Evolutionary conservation across 1,140 invertebrate genomes (phyloP), one percentile per base, ranked within the genome.

Genomic region (Drosophila bifasciata): DNA sequence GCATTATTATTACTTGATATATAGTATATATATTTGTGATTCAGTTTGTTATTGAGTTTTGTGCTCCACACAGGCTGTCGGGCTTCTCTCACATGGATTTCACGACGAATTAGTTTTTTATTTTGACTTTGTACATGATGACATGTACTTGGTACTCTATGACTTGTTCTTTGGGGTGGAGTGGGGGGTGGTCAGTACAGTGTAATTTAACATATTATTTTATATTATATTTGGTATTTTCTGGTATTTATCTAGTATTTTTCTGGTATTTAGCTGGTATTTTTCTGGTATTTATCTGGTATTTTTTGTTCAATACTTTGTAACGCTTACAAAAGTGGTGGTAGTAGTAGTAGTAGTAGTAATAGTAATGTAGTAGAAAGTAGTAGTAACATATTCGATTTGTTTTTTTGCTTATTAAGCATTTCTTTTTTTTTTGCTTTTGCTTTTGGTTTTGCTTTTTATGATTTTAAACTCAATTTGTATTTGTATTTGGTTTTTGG

Each of bases 321-420:
- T 50, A 36, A 70, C 55, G 67, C 53, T 70, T 70, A 70, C 58
- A 59, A 50, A 19, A 70, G 36, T 69, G 63, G 23, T 69, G 45
- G 64, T 69, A 16, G 59, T 67, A 60, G 64, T 60, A 72, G 55
- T 68, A 55, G 45, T 71, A 59, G 53, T 71, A 71, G 45, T 72
- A 61, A 81, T 77, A 70, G 56, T 72, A 81, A 81, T 61, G 67
- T 86, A 85, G 81, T 81, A 80, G 73, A 53, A 80, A 76, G 68
- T 85, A 84, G 76, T 85, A 62, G 78, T 86, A 74, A 85, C 76
- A 81, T 85, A 80, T 61, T 73, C 44, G 62, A 36, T 70, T 76
- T 61, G 63, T 71, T 67, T 70, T 70, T 74, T 84, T 63, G 44
- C 50, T 61, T 62, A 63, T 57, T 43, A 67, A 52, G 48, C 60